Evolutionary conservation across 2,888 invertebrate species (phyloP), one percentile per base, ranked within the genome.

Genomic region (Plebejus argus): DNA sequence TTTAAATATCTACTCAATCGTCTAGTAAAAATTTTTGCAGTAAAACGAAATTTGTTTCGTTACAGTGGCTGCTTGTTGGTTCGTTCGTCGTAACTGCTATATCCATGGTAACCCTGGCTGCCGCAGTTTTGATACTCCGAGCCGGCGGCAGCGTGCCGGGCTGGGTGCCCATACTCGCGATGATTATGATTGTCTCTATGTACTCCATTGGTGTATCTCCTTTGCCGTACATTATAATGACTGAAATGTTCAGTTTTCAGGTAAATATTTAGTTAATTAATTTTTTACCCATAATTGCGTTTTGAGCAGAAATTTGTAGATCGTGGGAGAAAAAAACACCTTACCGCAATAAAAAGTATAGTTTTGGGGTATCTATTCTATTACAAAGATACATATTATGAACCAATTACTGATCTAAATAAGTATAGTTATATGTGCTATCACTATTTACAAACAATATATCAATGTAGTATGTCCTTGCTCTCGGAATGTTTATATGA

Each of bases 171-270:
- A 82, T 87, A 3, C 7, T 84, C 3, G 81, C 84, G 0, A 84
- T 89, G 70, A 78, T 86, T 6, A 77, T 81, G 1, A 82, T 82
- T 6, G 84, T 85, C 0, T 84, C 83, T 70, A 83, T 84, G 6
- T 88, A 86, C 74, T 86, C 87, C 0, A 86, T 83, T 0, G 89
- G 89, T 0, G 83, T 88, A 3, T 82, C 84, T 4, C 83, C 88
- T 0, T 80, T 89, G 80, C 85, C 88, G 0, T 88, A 86, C 58
- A 85, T 89, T 8, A 83, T 89, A 23, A 83, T 88, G 83, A 84
- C 89, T 0, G 89, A 90, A 78, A 85, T 88, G 82, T 89, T 89
- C 76, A 88, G 86, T 78, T 89, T 88, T 77, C 87, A 89, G 81
- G 88, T 88, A 81, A 78, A 76, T 74, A n/a, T 45, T 74, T 35